Evolutionary conservation across 2,113 vertebrate genomes (phyloP), one percentile per base, ranked within the genome.

Genomic region (Siphamia tubifer): DNA sequence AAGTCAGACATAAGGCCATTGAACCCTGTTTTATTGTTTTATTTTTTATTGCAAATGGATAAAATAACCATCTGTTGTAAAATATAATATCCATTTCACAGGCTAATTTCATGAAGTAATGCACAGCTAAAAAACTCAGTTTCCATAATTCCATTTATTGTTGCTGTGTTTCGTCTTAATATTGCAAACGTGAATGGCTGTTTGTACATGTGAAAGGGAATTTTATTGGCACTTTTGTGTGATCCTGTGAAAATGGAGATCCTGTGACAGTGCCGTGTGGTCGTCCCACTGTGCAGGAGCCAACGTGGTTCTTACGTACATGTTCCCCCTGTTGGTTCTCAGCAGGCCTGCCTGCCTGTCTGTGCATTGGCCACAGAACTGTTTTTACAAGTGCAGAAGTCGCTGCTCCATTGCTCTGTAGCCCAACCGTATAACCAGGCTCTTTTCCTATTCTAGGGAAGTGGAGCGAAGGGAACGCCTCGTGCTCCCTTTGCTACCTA

Each of bases 311-410:
- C 64, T 69, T 68, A 28, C 64, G 66, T 68, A 28, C 61, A 54
- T 63, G 75, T 82, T 79, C 62, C 68, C 57, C 68, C 54, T 19
- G 39, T 45, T 74, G 77, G 51, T 74, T 89, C 81, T 84, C 76
- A 74, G 76, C 76, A 56, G 68, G 77, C 66, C 61, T 75, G 80
- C 52, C 77, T 65, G 77, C 39, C 65, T 82, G 63, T 80, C 82
- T 89, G 82, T 66, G 78, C 68, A 11, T 66, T 84, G 82, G 84
- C 87, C 79, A 52, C 85, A 84, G 61, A 75, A 81, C 79, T 90
- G 90, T 90, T 90, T 92, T 89, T 89, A 90, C 89, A 90, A 92
- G 89, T 90, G 87, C 74, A 84, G 47, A 79, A 88, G 80, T 87
- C 47, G 0, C 85, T 88, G 90, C 88, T 90, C 86, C 87, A 90